Conservation (phyloP, 2,888 invertebrate species). For the Hedychridium roseum region DNA sequence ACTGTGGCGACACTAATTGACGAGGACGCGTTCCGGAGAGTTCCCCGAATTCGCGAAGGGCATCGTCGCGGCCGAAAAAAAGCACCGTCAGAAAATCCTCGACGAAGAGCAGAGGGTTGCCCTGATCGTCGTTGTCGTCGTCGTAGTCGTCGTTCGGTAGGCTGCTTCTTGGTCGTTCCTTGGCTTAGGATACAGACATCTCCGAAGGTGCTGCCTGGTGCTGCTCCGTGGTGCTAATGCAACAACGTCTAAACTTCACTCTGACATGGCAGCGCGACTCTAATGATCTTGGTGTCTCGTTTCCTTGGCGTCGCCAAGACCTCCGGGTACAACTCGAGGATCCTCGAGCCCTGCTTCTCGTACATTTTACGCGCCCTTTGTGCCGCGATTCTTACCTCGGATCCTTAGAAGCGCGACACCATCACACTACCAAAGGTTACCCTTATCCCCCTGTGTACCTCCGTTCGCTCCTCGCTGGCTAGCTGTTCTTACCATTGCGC, state of each 20-base stretch:
- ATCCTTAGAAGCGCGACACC: slow-evolving; percentile 17
- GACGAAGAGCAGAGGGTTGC: slow-evolving; percentile 25
- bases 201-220: slow-evolving; percentile 18
- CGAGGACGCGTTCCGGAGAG: slow-evolving; percentile 33
- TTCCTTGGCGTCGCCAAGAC: slow-evolving; percentile 34
- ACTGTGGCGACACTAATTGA: slow-evolving; percentile 6
- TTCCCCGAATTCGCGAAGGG: slow-evolving; percentile 32
- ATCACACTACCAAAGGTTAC: slow-evolving; percentile 35
- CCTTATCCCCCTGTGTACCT: no score
- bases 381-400: slow-evolving; percentile 24
- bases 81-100: no score
- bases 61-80: slow-evolving; percentile 34
- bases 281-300: slow-evolving; percentile 21
- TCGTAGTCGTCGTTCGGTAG: slow-evolving; percentile 4
- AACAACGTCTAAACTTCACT: slow-evolving; percentile 40
- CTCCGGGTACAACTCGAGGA: slow-evolving; percentile 34
- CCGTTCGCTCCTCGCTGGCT: no score
- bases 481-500: slow-evolving; percentile 17
- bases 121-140: not conserved
- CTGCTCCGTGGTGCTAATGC: slow-evolving; percentile 9
- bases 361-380: slow-evolving; percentile 45
- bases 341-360: slow-evolving; percentile 32
- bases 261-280: slow-evolving; percentile 22
- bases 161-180: slow-evolving; percentile 40
- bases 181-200: slow-evolving; percentile 41